These are phyloP conservation scores for Helogale parvula DNA, from an alignment of 2,113 vertebrate genomes.

Conservation along the genomic window DNA sequence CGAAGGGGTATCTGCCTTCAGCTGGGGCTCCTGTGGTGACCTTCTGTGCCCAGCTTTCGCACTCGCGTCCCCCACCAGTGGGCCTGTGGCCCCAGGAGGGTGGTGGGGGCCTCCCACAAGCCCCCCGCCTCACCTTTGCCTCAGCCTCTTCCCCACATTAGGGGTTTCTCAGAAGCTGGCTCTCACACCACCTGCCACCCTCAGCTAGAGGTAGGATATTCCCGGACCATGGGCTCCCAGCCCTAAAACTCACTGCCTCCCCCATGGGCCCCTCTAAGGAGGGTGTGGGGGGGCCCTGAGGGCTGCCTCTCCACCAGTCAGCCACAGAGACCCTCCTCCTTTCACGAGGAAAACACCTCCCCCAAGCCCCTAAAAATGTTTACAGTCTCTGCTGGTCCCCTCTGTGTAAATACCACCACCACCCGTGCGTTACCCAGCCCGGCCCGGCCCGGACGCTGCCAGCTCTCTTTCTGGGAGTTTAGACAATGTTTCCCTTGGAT, in stretches of 20 bases:
- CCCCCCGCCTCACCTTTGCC: background rate
- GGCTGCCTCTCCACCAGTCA: slow-evolving; percentile 84
- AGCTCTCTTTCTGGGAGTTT: slow-evolving; percentile 78
- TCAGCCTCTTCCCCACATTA: slow-evolving; percentile 41
- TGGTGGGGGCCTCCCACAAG: background rate
- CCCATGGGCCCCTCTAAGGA: slow-evolving; percentile 87
- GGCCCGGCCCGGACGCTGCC: slow-evolving; percentile 63
- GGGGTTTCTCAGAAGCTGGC: slow-evolving; percentile 45
- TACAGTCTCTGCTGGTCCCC: slow-evolving; percentile 84
- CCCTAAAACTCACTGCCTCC: slow-evolving; percentile 84
- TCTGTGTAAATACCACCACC: slow-evolving; percentile 78
- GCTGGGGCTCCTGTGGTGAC: slow-evolving; percentile 11
- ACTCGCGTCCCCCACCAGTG: background rate
- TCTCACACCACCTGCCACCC: slow-evolving; percentile 5
- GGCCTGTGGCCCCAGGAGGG: background rate
- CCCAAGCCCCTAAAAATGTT: slow-evolving; percentile 79
- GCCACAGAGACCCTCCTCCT: slow-evolving; percentile 80
- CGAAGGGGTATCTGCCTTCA: slow-evolving; percentile 66
- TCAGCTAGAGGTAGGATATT: slow-evolving; percentile 83
- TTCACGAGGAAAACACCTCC: slow-evolving; percentile 71
- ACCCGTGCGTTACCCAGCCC: slow-evolving; percentile 64
- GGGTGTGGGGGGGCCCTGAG: slow-evolving; percentile 87
- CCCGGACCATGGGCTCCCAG: slow-evolving; percentile 68
- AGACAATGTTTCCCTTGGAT: slow-evolving; percentile 77
- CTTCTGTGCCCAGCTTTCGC: background rate